These are phyloP conservation scores for Nomada goodeniana DNA, from an alignment of 2,888 invertebrate species.

Conservation along the genomic window DNA sequence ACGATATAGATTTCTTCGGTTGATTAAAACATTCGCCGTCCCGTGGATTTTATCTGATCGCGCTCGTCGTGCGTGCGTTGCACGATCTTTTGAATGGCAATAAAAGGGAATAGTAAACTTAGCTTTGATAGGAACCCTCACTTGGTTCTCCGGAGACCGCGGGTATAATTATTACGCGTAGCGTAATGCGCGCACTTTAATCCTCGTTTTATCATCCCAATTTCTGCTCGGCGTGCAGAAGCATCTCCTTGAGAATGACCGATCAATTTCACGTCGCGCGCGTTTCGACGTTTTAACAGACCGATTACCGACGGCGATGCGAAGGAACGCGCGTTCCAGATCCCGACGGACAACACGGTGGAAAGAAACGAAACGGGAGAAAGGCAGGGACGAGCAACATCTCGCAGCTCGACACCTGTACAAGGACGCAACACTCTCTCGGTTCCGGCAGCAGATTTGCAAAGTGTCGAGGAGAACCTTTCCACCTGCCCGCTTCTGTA, in stretches of 20 bases:
- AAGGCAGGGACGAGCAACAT: conserved; percentile 25
- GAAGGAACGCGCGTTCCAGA: neutral
- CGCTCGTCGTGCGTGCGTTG: too few relatives aligned
- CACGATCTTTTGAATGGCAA: too few relatives aligned
- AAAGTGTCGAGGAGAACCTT: conserved; percentile 51
- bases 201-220: neutral
- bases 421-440: conserved; percentile 36
- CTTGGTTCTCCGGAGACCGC: too few relatives aligned
- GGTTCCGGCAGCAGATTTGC: conserved; percentile 47
- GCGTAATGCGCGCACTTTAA: neutral
- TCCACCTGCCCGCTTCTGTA: conserved; percentile 57
- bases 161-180: too few relatives aligned
- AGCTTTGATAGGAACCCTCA: too few relatives aligned
- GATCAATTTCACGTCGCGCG: neutral
- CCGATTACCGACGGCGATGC: too few relatives aligned
- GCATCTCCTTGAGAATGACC: neutral
- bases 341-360: neutral
- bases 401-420: conserved; percentile 51
- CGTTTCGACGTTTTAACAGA: neutral
- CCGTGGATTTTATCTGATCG: too few relatives aligned
- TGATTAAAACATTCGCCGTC: neutral
- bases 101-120: too few relatives aligned
- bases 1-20: too few relatives aligned
- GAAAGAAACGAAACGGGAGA: neutral
- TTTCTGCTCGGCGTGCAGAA: neutral